A percentile compares a stretch with the other conserved stretches of the same genome.
These are phyloP conservation scores for Boloria selene DNA, from an alignment of 2,888 invertebrate genomes.

Conservation along the genomic window DNA sequence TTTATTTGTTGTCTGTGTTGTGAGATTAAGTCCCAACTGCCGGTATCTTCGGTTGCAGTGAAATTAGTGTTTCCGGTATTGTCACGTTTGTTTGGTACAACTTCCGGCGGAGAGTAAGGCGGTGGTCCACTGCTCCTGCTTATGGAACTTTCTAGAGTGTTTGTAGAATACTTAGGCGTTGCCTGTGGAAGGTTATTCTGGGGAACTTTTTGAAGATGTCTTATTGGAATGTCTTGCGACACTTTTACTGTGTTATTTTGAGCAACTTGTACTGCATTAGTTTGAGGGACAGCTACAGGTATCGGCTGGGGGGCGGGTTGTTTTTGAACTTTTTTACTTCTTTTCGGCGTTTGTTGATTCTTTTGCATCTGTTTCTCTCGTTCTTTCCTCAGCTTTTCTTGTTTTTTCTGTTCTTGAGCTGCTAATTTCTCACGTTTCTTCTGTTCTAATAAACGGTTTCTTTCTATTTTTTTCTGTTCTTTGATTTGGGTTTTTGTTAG, in stretches of 20 bases:
- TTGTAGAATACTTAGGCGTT: conserved; percentile 52
- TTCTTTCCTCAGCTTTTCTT: conserved; percentile 54
- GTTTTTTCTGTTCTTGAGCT: conserved; percentile 52
- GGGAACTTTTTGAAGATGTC: not conserved
- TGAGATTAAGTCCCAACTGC: conserved; percentile 80
- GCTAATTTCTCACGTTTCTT: conserved; percentile 54
- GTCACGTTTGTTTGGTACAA: conserved; percentile 49
- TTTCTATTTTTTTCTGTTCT: conserved; percentile 60
- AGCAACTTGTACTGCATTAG: not conserved
- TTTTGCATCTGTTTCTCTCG: conserved; percentile 47
- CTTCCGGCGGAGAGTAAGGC: conserved; percentile 53
- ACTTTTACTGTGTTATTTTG: no score
- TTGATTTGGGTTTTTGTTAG: conserved; percentile 51
- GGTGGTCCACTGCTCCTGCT: conserved; percentile 70
- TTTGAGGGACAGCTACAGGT: conserved; percentile 11
- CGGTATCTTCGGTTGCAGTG: conserved; percentile 52
- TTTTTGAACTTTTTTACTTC: conserved; percentile 42
- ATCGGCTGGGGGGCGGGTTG: conserved; percentile 38
- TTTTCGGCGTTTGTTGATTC: conserved; percentile 44
- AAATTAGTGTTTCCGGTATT: conserved; percentile 60
- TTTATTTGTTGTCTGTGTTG: conserved; percentile 75
- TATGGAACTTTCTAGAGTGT: conserved; percentile 71
- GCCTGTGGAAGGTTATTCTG: conserved; percentile 21
- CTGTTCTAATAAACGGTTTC: conserved; percentile 52
- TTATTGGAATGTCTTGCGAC: no score